Conservation (phyloP, 2,113 vertebrate genomes). For the Mus spicilegus region DNA sequence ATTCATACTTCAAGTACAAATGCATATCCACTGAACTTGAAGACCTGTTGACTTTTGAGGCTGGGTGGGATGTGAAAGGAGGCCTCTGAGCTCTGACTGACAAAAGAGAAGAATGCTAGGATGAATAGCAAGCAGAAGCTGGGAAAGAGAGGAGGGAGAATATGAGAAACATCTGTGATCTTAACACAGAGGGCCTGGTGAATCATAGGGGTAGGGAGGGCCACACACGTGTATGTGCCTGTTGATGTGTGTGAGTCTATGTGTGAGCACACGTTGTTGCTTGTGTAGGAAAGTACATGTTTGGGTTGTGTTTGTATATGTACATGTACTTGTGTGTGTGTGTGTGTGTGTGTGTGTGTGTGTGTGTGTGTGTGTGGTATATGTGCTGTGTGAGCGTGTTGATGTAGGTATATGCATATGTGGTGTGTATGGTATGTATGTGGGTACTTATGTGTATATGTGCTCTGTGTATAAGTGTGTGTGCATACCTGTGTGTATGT, state of each 20-base stretch:
- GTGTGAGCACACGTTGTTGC: neutral
- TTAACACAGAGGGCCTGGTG: neutral
- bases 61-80: neutral
- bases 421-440: neutral
- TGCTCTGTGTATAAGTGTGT: neutral
- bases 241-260: neutral
- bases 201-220: neutral
- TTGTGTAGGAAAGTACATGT: neutral
- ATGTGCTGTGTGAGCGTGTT: neutral
- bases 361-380: neutral
- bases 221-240: neutral
- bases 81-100: neutral
- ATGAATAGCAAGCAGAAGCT: neutral
- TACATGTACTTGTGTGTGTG: neutral
- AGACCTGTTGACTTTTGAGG: neutral
- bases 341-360: neutral
- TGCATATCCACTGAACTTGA: neutral
- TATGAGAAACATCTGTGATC: neutral
- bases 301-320: neutral
- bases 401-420: neutral
- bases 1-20: neutral
- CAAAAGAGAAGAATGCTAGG: neutral
- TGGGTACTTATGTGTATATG: neutral
- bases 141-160: no score
- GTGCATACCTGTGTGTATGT: neutral